phyloP scores from a whole-genome alignment of 1,140 invertebrate species.

The Lanistes nyassanus region DNA sequence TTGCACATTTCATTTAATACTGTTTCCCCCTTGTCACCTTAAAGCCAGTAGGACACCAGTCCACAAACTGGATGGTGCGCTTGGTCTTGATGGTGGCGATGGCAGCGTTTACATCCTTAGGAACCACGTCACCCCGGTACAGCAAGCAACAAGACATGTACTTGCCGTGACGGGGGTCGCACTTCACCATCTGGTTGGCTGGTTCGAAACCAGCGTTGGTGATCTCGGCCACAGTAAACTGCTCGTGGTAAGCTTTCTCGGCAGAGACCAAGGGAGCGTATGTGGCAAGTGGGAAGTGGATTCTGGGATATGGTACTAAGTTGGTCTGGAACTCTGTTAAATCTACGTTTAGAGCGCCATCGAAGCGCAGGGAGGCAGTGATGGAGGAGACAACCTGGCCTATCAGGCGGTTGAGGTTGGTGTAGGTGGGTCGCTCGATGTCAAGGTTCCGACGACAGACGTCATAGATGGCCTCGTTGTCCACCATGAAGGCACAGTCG shows the following conservation, averaged over 20 bases:
- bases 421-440: slow-evolving; percentile 77
- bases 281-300: slow-evolving; percentile 50
- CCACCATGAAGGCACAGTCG: slow-evolving; percentile 74
- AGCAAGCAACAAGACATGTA: slow-evolving; percentile 81
- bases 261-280: slow-evolving; percentile 45
- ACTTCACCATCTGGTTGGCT: slow-evolving; percentile 90
- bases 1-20: slow-evolving; percentile 78
- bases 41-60: slow-evolving; percentile 76
- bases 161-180: slow-evolving; percentile 85
- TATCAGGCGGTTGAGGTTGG: slow-evolving; percentile 56
- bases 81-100: slow-evolving; percentile 65
- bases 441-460: slow-evolving; percentile 88
- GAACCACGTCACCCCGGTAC: slow-evolving; percentile 71
- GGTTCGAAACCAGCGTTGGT: slow-evolving; percentile 82
- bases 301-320: slow-evolving; percentile 53
- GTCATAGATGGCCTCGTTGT: slow-evolving; percentile 90
- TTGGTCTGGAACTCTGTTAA: slow-evolving; percentile 70
- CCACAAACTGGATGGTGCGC: slow-evolving; percentile 80
- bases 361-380: slow-evolving; percentile 65
- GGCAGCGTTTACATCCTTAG: slow-evolving; percentile 68
- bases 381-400: slow-evolving; percentile 71
- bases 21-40: slow-evolving; percentile 74
- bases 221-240: slow-evolving; percentile 77
- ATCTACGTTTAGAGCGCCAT: slow-evolving; percentile 55
- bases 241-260: slow-evolving; percentile 58